phyloP scores from a whole-genome alignment of 2,113 vertebrate species.

The Donacobius atricapilla region DNA sequence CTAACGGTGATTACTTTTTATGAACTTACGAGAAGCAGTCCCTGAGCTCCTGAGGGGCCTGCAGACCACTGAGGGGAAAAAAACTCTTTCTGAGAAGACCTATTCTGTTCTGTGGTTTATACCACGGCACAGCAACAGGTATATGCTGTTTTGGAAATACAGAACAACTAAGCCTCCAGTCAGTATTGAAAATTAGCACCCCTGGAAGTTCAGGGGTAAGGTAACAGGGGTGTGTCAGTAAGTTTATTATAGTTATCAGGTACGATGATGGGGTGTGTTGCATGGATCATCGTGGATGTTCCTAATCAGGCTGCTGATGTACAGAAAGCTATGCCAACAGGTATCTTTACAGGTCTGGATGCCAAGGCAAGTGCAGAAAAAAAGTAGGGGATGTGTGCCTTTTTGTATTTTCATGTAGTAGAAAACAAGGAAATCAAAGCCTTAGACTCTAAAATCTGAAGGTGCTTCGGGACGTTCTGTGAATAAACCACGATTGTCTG shows the following conservation, averaged over 20 bases:
- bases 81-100: no score
- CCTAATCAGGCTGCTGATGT: neutral
- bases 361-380: neutral
- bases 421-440: neutral
- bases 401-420: neutral
- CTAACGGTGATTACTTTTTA: neutral
- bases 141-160: neutral
- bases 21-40: neutral
- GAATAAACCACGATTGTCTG: neutral
- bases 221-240: neutral
- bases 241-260: neutral
- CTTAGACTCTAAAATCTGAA: neutral
- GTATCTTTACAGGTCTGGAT: neutral
- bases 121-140: neutral
- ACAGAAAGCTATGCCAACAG: neutral
- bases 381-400: neutral
- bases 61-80: neutral
- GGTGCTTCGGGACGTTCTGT: neutral
- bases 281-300: neutral
- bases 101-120: accelerated
- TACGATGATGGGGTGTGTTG: neutral
- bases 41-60: neutral
- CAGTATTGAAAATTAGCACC: neutral
- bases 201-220: neutral
- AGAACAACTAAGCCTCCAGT: neutral